Percentiles rank a stretch among this genome's conserved stretches.
phyloP scores from a whole-genome alignment of 2,113 vertebrate genomes.

The Ophiodon elongatus region DNA sequence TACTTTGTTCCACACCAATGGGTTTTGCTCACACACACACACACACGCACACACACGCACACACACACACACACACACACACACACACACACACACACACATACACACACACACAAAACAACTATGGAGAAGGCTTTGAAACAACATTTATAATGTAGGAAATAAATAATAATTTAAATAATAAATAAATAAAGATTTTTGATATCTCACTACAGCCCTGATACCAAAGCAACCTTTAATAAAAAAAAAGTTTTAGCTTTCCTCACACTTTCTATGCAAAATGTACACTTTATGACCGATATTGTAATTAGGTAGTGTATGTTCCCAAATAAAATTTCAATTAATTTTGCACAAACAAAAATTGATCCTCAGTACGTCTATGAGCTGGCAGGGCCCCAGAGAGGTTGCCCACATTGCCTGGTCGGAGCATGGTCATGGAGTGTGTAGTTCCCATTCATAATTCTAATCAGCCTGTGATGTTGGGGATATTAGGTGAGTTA shows the following conservation, averaged over 20 bases:
- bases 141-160: too few relatives aligned
- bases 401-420: neutral
- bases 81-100: too few relatives aligned
- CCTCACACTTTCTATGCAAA: neutral
- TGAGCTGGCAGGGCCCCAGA: neutral
- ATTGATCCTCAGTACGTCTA: neutral
- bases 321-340: neutral
- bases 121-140: neutral
- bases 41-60: too few relatives aligned
- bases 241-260: neutral
- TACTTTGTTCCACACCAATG: neutral
- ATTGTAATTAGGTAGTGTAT: neutral
- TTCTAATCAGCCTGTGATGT: neutral
- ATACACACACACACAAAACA: too few relatives aligned
- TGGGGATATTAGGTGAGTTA: neutral
- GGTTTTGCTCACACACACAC: neutral
- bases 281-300: neutral
- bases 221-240: neutral
- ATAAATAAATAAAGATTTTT: neutral
- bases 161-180: neutral
- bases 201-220: neutral
- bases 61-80: too few relatives aligned
- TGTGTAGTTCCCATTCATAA: neutral
- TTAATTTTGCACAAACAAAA: neutral
- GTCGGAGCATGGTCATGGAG: neutral